phyloP scores from a whole-genome alignment of 2,113 vertebrate genomes.

The Globicephala melas region DNA sequence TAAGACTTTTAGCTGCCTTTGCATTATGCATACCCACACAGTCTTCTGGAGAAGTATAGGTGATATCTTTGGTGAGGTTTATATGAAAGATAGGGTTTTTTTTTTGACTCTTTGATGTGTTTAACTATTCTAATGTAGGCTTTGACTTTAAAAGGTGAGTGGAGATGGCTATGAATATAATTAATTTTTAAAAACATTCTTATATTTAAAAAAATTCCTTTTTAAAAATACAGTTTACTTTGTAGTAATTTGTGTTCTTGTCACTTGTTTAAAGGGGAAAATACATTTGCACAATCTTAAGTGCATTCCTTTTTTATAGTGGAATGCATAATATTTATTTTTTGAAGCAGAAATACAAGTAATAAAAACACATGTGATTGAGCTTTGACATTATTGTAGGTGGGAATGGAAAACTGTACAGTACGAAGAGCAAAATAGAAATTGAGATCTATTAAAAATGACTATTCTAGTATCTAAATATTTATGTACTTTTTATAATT shows the following conservation, averaged over 20 bases:
- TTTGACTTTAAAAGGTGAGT: conserved; percentile 21
- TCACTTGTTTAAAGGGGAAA: conserved; percentile 8
- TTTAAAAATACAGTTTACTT: conserved; percentile 19
- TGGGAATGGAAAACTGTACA: background rate
- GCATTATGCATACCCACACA: background rate
- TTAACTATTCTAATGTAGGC: background rate
- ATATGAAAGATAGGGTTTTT: background rate
- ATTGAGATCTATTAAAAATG: background rate
- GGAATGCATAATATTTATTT: conserved; percentile 11
- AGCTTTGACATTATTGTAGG: background rate
- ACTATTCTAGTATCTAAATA: background rate
- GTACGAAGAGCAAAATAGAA: background rate
- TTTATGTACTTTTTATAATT: background rate
- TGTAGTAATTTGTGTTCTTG: conserved; percentile 7
- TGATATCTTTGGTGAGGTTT: background rate
- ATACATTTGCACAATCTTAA: background rate
- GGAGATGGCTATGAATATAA: background rate
- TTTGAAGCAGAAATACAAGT: conserved; percentile 31
- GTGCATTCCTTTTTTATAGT: conserved; percentile 37
- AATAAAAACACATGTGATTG: background rate
- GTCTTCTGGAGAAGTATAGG: background rate
- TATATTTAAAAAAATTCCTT: background rate
- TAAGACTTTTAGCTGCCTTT: background rate
- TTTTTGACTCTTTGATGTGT: background rate
- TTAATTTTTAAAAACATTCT: conserved; percentile 12